Evolutionary conservation across 2,113 vertebrate genomes (phyloP).

Genomic region (Hipposideros armiger): DNA sequence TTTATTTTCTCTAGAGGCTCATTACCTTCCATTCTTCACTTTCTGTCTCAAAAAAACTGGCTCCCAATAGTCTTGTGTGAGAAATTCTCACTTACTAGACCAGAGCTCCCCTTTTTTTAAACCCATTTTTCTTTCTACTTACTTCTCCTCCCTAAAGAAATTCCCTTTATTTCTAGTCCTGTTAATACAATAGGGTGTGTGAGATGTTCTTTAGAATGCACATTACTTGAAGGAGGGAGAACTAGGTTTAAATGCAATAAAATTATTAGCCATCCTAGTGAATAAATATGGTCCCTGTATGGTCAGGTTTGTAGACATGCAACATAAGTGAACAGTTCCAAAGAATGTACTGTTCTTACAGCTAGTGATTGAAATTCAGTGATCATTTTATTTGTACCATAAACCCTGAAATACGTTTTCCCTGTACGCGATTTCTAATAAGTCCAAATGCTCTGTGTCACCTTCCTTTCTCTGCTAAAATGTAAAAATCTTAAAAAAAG

Average conservation of each 20-base stretch:
- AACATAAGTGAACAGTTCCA: neutral
- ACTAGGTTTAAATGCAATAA: neutral
- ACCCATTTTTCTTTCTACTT: neutral
- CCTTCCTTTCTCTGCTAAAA: neutral
- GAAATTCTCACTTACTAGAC: neutral
- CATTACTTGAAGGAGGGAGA: neutral
- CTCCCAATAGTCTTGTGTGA: neutral
- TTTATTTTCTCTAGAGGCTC: neutral
- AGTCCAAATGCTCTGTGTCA: neutral
- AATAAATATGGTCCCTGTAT: neutral
- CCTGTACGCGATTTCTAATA: neutral
- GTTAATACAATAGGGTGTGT: neutral
- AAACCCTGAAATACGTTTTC: neutral
- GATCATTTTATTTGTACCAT: neutral
- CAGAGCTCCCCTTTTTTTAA: conserved; percentile 6
- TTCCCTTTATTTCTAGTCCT: neutral
- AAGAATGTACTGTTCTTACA: neutral
- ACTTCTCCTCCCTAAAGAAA: conserved; percentile 36
- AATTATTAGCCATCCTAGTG: neutral
- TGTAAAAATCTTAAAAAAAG: neutral
- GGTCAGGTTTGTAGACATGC: neutral
- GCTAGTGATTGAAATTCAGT: neutral
- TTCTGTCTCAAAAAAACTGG: neutral
- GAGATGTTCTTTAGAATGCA: neutral
- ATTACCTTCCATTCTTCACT: neutral